Evolutionary conservation across 2,888 invertebrate genomes (phyloP).

Genomic region (Saturnia pavonia): DNA sequence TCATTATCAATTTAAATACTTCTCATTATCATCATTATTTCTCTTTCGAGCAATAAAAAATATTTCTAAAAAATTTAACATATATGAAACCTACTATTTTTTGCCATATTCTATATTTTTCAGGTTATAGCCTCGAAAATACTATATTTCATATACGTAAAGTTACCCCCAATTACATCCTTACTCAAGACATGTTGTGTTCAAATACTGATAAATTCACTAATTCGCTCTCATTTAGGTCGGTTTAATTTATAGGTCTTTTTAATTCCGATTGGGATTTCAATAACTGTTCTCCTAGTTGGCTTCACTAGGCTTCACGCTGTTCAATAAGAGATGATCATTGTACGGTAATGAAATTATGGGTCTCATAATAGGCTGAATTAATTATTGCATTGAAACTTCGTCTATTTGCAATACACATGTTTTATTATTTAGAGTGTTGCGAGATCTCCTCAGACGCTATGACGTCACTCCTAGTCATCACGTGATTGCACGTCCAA

Average conservation of each 20-base stretch:
- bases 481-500: conserved; percentile 21
- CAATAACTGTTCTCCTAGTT: neutral
- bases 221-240: neutral
- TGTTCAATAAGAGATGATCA: neutral
- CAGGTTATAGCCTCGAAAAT: no score
- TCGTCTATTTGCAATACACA: conserved; percentile 25
- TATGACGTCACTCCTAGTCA: conserved; percentile 32
- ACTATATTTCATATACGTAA: no score
- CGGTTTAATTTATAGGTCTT: neutral
- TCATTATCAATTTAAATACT: no score
- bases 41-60: no score
- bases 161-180: no score
- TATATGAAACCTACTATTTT: no score
- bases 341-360: neutral
- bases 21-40: no score
- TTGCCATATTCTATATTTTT: no score
- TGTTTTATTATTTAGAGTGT: conserved; percentile 19
- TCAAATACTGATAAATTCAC: neutral
- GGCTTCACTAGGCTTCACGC: neutral
- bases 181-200: no score
- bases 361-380: neutral
- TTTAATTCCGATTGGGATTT: neutral
- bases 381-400: neutral
- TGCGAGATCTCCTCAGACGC: conserved; percentile 21
- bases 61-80: no score